Percentiles rank a stretch among this genome's conserved stretches.
phyloP scores from a whole-genome alignment of 2,113 vertebrate species.

The Catharus minimus region DNA sequence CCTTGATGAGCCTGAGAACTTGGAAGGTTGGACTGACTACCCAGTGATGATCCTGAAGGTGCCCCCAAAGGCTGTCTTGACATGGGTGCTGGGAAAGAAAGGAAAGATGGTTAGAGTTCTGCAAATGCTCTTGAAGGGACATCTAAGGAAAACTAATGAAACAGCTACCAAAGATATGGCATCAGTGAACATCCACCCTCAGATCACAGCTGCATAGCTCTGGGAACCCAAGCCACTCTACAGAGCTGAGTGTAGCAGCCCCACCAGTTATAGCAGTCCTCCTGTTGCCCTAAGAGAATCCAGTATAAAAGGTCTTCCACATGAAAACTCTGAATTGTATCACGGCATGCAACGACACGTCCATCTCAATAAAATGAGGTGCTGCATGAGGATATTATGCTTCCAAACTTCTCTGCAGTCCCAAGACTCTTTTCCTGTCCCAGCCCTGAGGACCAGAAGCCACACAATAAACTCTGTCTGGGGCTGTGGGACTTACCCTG shows the following conservation, averaged over 20 bases:
- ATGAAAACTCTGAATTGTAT: not conserved
- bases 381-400: not conserved
- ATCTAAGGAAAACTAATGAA: not conserved
- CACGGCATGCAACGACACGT: accelerated
- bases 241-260: not conserved
- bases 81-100: constrained; percentile 69
- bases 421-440: not conserved
- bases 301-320: not conserved
- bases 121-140: not conserved
- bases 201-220: not conserved
- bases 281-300: not conserved
- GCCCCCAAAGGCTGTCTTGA: constrained; percentile 73
- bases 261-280: not conserved
- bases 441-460: not conserved
- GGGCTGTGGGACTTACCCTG: constrained; percentile 75
- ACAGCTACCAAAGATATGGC: not conserved
- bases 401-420: not conserved
- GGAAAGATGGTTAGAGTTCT: constrained; percentile 27
- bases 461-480: not conserved
- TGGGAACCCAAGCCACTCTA: not conserved
- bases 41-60: constrained; percentile 70
- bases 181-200: not conserved
- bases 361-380: not conserved
- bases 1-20: constrained; percentile 69
- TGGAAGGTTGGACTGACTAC: constrained; percentile 64